These are phyloP conservation scores for Lypha dubia DNA, from an alignment of 2,888 invertebrate genomes.

Conservation along the genomic window DNA sequence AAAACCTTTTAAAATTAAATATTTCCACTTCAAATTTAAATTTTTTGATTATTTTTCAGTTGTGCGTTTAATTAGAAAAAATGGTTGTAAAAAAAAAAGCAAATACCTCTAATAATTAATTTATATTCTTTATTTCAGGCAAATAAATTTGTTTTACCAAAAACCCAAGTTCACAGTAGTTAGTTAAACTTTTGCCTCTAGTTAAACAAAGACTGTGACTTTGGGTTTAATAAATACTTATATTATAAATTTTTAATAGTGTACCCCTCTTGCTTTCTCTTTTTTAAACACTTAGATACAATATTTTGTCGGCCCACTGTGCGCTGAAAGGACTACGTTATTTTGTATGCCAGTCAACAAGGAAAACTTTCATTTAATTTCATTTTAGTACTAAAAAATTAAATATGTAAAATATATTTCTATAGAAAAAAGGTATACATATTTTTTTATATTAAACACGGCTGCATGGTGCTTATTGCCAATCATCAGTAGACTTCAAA, in stretches of 20 bases:
- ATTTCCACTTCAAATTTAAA: no score
- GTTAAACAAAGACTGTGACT: no score
- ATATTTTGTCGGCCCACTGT: background rate
- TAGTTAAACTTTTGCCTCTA: no score
- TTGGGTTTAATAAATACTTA: conserved; percentile 10
- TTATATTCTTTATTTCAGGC: background rate
- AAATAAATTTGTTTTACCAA: no score
- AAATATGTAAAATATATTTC: no score
- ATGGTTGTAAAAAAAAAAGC: background rate
- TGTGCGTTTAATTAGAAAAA: background rate
- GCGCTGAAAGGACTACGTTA: background rate
- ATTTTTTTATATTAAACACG: no score
- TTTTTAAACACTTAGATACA: background rate
- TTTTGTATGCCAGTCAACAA: background rate
- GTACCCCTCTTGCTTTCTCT: background rate
- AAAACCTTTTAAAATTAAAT: no score
- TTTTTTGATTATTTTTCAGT: background rate
- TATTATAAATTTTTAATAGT: background rate
- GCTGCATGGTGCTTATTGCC: no score
- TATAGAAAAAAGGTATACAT: no score
- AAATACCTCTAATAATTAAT: background rate
- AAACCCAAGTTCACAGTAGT: no score
- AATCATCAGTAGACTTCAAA: no score
- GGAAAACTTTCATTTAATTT: background rate
- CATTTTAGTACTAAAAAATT: no score